Base-by-base conservation (phyloP, 2,888 invertebrate species). In the Euzophera pinguis region DNA sequence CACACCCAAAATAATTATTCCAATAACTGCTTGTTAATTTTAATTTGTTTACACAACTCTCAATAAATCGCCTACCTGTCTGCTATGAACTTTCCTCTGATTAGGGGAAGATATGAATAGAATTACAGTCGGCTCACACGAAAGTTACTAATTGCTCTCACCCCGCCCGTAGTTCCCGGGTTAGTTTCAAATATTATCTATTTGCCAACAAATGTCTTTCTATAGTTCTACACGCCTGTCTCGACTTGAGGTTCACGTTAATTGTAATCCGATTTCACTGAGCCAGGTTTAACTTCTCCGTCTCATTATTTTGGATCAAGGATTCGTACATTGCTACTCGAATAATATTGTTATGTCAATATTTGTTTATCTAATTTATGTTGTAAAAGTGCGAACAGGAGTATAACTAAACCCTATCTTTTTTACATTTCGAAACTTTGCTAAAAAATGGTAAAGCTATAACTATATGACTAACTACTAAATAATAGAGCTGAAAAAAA, bases 251-350 rank as follows among this genome's bases (percentile, higher is more conserved):
- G 34, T 14, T 16, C 22, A 10, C 45, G 45, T 45, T 10, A 45
- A 45, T 32, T 45, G 6, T 45, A 45, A 45, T 45, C 34, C 9
- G 45, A 45, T 34, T 45, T 64, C 67, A 68, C 67, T 67, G 68
- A 69, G 45, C 8, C 1, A 17, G 17, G 41, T 41, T 41, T 17
- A 38, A 38, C 38, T 38, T 38, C 14, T 8, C 17, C 10, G 12
- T 45, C 32, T 34, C 32, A 34, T 45, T 34, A 45, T 45, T 45
- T 45, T n/a, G 16, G 14, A 45, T 16, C 45, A 13, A 27, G 5
- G 29, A 9, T 32, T 14, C n/a, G n/a, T n/a, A n/a, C n/a, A n/a
- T n/a, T n/a, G n/a, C n/a, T n/a, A n/a, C n/a, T n/a, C n/a, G n/a
- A n/a, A n/a, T n/a, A n/a, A n/a, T n/a, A n/a, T n/a, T n/a, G n/a